Percentiles rank a stretch among this genome's conserved stretches.
phyloP scores from a whole-genome alignment of 2,113 vertebrate species.

The Megalops atlanticus region DNA sequence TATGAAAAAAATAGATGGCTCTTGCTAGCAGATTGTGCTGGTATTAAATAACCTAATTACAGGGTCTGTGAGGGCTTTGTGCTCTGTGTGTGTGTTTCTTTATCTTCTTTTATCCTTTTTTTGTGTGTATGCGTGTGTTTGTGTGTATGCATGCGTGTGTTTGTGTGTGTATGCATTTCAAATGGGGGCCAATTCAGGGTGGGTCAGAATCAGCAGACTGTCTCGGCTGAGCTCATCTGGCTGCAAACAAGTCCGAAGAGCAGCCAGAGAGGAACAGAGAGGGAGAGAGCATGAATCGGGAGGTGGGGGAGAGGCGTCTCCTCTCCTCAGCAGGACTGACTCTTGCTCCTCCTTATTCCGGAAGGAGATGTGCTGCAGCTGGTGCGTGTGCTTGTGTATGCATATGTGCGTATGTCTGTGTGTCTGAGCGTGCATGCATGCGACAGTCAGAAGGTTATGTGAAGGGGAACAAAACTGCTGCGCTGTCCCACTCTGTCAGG shows the following conservation, averaged over 20 bases:
- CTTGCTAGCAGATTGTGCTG: neutral
- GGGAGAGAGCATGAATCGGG: neutral
- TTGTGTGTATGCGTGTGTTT: too few relatives aligned
- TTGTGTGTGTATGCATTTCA: too few relatives aligned
- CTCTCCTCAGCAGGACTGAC: neutral
- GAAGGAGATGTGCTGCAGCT: conserved; percentile 8
- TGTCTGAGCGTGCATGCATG: too few relatives aligned
- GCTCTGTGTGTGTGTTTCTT: too few relatives aligned
- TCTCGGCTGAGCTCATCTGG: too few relatives aligned
- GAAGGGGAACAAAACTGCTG: neutral
- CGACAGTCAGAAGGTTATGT: neutral
- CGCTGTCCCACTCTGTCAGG: neutral
- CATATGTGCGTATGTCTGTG: too few relatives aligned
- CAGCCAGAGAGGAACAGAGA: neutral
- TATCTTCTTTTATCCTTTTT: too few relatives aligned
- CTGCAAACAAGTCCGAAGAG: neutral
- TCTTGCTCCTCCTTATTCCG: neutral
- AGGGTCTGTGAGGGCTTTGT: neutral
- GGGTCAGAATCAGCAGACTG: neutral
- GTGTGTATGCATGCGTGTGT: neutral
- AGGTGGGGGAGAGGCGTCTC: neutral
- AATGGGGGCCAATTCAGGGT: too few relatives aligned
- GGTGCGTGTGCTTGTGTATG: neutral
- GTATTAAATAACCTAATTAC: neutral
- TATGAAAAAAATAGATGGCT: neutral